Evolutionary conservation across 2,113 vertebrate genomes (phyloP), one percentile per base, ranked within the genome.

Genomic region (Macroglossus sobrinus): DNA sequence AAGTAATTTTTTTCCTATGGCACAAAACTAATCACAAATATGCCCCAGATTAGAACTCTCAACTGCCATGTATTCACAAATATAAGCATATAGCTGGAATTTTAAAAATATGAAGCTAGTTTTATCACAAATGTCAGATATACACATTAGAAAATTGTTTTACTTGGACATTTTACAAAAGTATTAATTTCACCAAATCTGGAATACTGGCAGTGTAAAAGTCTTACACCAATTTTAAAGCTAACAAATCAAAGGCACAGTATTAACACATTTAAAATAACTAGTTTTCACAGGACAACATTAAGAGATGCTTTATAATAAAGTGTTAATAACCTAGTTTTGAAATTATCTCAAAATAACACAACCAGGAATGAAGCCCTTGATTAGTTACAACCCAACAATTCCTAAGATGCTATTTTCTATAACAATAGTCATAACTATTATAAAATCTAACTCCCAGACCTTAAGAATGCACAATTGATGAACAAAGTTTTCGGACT

Each of bases 181-280:
- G 88, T 97, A 93, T 92, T 95, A 91, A 84, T 80, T 97, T 98
- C 87, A 98, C 93, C 98, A 98, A 98, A 98, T 98, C 97, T 95
- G 89, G 96, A 98, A 14, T 95, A 98, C 92, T 98, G 98, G 98
- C 98, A 98, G 98, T 98, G 98, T 98, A 98, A 98, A 98, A 98
- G 96, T 97, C 90, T 98, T 97, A 98, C 96, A 98, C 97, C 98
- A 96, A 87, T 82, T 97, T 97, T 98, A 98, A 98, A 98, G 98
- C 97, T 98, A 98, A 98, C 91, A 97, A 98, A 98, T 98, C 88
- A 98, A 98, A 99, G 98, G 98, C 98, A 99, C 98, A 97, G 94
- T 97, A 97, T 98, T 97, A 98, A 97, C 96, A 98, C 89, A 98
- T 96, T 97, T 97, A 98, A 91, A 96, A 90, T 97, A 97, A 97